Evolutionary conservation across 1,140 invertebrate species (phyloP), one percentile per base, ranked within the genome.

Genomic region (Pseudomyrmex flavicornis): DNA sequence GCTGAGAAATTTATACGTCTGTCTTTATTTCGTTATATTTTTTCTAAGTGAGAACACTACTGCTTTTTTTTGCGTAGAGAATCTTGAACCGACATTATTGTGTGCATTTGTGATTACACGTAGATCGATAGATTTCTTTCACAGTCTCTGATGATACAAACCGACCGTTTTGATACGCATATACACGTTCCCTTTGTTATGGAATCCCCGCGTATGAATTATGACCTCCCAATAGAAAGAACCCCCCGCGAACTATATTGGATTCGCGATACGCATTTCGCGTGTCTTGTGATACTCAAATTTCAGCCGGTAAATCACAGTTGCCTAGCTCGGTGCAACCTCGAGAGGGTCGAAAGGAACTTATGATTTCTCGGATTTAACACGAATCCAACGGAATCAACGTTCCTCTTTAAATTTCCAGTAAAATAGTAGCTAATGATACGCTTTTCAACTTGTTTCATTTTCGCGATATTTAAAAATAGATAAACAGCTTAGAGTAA

Each of bases 211-310:
- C 26, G 22, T 54, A 74, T 89, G 82, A 89, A 72, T 89, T 89
- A 89, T 89, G 62, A 76, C 82, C 85, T 75, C 52, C 82, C 87
- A 89, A 89, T 89, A 89, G 87, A 84, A 66, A 84, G 87, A 83
- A 58, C 35, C 17, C 22, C 5, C 76, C 56, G 54, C 20, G 61
- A 87, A 89, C 61, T 89, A 89, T 89, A 89, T 89, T 89, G 88
- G 82, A 89, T 89, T 87, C 82, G 70, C 88, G 85, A 89, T 89
- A 89, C 87, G 88, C 87, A 89, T 89, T 89, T 89, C 87, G 88
- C 88, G 88, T 89, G 87, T 83, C 84, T 89, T 82, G 75, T 86
- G 88, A 85, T 89, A 89, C 88, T 89, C 87, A 87, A 89, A 89
- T 89, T 89, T 89, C 87, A 85, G 26, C 56, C 82, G 63, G 74